Base-by-base conservation (phyloP, 2,888 invertebrate genomes). In the Sphecodes monilicornis region DNA sequence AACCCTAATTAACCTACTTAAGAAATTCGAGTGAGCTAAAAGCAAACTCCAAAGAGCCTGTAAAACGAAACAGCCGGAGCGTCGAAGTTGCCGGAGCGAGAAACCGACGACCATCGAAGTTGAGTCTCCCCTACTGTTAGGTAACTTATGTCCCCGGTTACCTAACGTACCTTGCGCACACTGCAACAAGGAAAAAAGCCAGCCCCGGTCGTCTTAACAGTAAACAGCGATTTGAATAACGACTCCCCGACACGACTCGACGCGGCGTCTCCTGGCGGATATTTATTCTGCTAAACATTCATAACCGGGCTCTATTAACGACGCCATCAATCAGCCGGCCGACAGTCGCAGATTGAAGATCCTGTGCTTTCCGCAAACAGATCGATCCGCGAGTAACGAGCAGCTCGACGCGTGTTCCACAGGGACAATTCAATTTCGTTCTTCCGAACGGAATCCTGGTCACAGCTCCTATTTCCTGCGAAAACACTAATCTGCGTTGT, bases 261-360 rank as follows among this genome's bases (percentile, higher is more conserved):
- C 46, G 10, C 39, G 6, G 50, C 22, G 50, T 50, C 50, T 8
- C 50, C 50, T 22, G 50, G 22, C 50, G 43, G 39, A 70, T 29
- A 13, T 70, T 70, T 70, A 70, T 29, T 29, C 26, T 18, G 70
- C 26, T 69, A 46, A 75, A 46, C 75, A 32, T 75, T 64, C 43
- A 64, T 64, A 64, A 46, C 43, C 64, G 29, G 22, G 13, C 18
- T 36, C n/a, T 26, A 64, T 75, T 50, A 66, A 75, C 75, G 75
- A 43, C 75, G 75, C 75, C 66, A 50, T 75, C 66, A 18, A 75
- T 75, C 75, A 64, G 3, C 46, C n/a, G 41, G 50, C 50, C 18
- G 32, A 46, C 75, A 46, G 46, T 66, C 66, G 36, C 29, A 66
- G 64, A 75, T 75, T 66, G 46, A 64, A 46, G 43, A 26, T 10